Evolutionary conservation across 2,888 invertebrate species (phyloP), one percentile per base, ranked within the genome.

Genomic region (Scelioninae gen. 2): DNA sequence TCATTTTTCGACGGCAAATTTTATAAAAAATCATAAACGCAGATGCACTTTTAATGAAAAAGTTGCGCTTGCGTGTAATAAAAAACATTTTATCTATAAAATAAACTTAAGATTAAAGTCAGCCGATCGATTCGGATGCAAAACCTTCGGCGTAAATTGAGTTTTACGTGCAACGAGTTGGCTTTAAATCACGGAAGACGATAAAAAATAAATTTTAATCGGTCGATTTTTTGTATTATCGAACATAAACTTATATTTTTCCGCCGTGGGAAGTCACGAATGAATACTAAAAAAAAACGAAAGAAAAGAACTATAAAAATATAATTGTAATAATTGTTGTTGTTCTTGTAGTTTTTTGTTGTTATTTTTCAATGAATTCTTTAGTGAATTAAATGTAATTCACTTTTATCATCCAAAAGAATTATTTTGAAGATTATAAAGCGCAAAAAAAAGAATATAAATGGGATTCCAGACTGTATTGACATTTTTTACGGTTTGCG

Each of bases 101-200:
- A 67, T 52, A 67, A 67, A 67, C 58, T 67, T 52, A 25, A 50
- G 67, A 67, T 67, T 58, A 58, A 60, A 68, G 60, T 68, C 53
- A 31, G 52, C 19, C 45, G 52, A 68, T 60, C 68, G 41, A 68
- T 60, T 68, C 52, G 28, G 46, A 52, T 35, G 52, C 50, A 41
- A 63, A 63, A 52, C 48, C 55, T 55, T 37, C 15, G 28, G 11
- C 55, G 46, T 48, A 33, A 65, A 65, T 57, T 65, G 48, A 55
- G 65, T 48, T 48, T 65, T 65, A 65, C 41, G 39, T 19, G 6
- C 31, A 64, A 45, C 53, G 53, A 50, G 13, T 31, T 13, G 19
- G 39, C 28, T 50, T 61, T 50, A 61, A 61, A 61, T 61, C 39
- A 61, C 61, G 39, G 41, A 50, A 19, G 61, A 15, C 11, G 43